These are phyloP conservation scores for Odontophorus gujanensis DNA, from an alignment of 2,113 vertebrate species.

Conservation along the genomic window DNA sequence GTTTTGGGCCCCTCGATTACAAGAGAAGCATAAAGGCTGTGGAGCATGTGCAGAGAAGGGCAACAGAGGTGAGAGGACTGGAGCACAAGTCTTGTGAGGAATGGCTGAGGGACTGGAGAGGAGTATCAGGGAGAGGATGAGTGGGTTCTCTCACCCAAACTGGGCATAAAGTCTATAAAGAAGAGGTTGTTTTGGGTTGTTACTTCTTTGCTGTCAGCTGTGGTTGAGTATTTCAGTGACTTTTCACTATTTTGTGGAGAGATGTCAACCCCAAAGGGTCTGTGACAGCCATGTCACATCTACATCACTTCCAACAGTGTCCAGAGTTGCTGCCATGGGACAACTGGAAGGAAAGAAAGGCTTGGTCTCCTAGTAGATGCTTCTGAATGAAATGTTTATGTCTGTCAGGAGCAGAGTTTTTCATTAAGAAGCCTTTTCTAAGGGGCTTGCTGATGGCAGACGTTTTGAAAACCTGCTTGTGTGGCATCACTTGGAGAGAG, in stretches of 20 bases:
- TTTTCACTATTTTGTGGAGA: accelerated
- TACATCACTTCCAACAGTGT: accelerated
- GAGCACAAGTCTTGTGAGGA: too few species aligned
- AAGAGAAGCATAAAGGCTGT: too few species aligned
- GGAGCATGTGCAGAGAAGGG: too few species aligned
- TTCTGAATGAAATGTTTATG: background rate
- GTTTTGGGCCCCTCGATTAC: too few species aligned
- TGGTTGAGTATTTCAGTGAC: background rate
- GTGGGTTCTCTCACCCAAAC: accelerated
- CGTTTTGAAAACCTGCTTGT: background rate
- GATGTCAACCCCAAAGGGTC: background rate
- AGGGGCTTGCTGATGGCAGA: background rate
- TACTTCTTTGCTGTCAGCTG: background rate
- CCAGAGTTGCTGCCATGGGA: background rate
- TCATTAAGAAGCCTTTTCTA: background rate
- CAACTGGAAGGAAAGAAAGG: background rate
- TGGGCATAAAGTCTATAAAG: background rate
- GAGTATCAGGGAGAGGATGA: background rate
- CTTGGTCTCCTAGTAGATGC: background rate
- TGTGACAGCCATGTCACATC: background rate
- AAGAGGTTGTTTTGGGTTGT: background rate
- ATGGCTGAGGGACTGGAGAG: background rate
- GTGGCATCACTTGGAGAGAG: background rate
- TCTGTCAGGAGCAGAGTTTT: background rate
- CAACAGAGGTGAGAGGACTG: too few species aligned